Base-by-base conservation (phyloP, 2,797 vertebrate species). In the Cirrhinus mrigala region DNA sequence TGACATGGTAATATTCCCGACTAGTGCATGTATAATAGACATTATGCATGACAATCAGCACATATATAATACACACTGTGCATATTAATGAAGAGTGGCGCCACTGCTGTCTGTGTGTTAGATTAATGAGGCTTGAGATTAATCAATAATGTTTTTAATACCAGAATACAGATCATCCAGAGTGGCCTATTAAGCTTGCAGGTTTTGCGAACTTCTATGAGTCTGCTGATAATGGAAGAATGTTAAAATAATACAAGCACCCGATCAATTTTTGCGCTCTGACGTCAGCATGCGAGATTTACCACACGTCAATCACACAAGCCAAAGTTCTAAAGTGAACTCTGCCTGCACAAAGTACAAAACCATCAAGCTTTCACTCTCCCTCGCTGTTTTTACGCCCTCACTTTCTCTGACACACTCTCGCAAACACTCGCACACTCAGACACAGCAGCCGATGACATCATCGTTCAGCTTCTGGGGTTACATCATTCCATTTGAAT, bases 401-500 rank as follows among this genome's bases (percentile, higher is more conserved):
- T 73, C 40, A 62, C 76, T 37, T 46, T 71, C 76, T 82, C 15
- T 64, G 33, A 48, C 76, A 89, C 68, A 83, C 82, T 85, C 82
- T 81, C 64, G 44, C 78, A 89, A 76, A 85, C 79, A 87, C 81
- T 80, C 69, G n/a, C 77, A 88, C 73, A 68, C 70, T 64, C 79
- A 46, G 37, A 74, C 27, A 66, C 58, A 52, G 50, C 66, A 44
- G 70, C 10, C 24, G 50, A 88, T 90, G 89, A 90, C 89, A 90
- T 90, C 89, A 90, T 88, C 56, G 40, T 84, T 85, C 54, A 79
- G 88, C 87, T 84, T 84, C 78, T 83, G 87, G 84, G 77, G 85
- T 92, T 91, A 92, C 89, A 87, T 92, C 91, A 89, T 85, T 50
- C 50, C 48, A 81, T 87, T 70, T 92, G 62, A 90, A 92, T 90